A percentile compares a stretch with the other conserved stretches of the same genome.
Evolutionary conservation across 2,797 vertebrate species (phyloP).

Genomic region (Fistularia tabacaria): DNA sequence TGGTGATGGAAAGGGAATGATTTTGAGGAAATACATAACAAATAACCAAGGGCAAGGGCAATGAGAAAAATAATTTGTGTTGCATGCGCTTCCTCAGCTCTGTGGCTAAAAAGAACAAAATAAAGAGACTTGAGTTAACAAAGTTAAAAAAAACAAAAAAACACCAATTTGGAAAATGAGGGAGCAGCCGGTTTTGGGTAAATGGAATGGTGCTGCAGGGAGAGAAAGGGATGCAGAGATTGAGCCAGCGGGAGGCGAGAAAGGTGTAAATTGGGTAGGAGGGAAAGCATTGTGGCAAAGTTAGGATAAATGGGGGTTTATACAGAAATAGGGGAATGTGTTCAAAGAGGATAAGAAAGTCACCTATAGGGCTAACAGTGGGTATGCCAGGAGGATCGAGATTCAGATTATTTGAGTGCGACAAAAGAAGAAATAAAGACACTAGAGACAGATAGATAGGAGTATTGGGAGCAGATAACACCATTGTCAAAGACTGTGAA

Average conservation of each 20-base stretch:
- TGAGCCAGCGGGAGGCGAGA: slow-evolving; percentile 15
- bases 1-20: no score
- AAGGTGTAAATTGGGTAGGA: slow-evolving; percentile 24
- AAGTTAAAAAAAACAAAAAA: no score
- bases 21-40: no score
- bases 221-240: slow-evolving; percentile 28
- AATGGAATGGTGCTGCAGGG: slow-evolving; percentile 14
- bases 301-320: slow-evolving; percentile 51
- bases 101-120: no score
- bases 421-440: slow-evolving; percentile 34
- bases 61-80: no score
- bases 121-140: no score
- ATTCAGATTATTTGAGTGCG: slow-evolving; percentile 27
- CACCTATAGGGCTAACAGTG: slow-evolving; percentile 44
- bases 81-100: no score
- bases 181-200: neutral
- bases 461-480: slow-evolving; percentile 29
- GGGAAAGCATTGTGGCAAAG: slow-evolving; percentile 31
- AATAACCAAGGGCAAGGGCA: no score
- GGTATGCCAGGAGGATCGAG: slow-evolving; percentile 56
- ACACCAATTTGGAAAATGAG: neutral
- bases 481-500: slow-evolving; percentile 47
- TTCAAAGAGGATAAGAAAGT: slow-evolving; percentile 57
- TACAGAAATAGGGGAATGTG: slow-evolving; percentile 48
- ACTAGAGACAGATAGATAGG: slow-evolving; percentile 29